Evolutionary conservation across 2,113 vertebrate species (phyloP), one percentile per base, ranked within the genome.

Genomic region (Scolopax mira): DNA sequence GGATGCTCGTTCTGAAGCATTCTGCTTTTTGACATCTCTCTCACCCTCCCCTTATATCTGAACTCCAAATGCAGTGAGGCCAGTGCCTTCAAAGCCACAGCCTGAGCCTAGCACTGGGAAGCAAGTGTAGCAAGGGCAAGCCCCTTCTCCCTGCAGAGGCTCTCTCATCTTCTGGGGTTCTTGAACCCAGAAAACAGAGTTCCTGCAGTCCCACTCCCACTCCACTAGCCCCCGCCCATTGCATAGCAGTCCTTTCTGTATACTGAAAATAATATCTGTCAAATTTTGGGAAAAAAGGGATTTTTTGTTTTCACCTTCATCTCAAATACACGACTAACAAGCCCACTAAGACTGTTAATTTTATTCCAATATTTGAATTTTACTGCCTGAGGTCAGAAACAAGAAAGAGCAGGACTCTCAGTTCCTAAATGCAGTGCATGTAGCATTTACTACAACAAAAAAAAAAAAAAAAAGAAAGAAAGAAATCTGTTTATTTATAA

Each of bases 91-190:
- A 41, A 65, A 82, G 33, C 18, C 44, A 21, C 41, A 60, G 54
- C 18, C 52, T 54, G 24, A 72, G 58, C 10, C 23, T 13, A 30
- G 42, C 0, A 1, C 46, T 62, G 39, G 7, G 16, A 71, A 87
- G 18, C 7, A 78, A 82, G 22, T 0, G 0, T 1, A 73, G 14
- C 3, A 1, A 61, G 6, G n/a, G 9, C 3, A 11, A 75, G 25
- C 3, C 18, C 13, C 19, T 75, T 49, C 22, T 77, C 15, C 31
- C 41, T 27, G 3, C 21, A 60, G 24, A 91, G 44, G 10, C 4
- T 52, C 72, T 61, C 52, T 37, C 19, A 2, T 33, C 22, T 65
- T 70, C 65, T 41, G 37, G 18, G 7, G 11, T 46, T 58, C 35
- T 33, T n/a, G 16, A 81, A 54, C 6, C 6, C 39, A 81, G 35